phyloP scores from a whole-genome alignment of 2,888 invertebrate genomes.

The Cheilosia variabilis region DNA sequence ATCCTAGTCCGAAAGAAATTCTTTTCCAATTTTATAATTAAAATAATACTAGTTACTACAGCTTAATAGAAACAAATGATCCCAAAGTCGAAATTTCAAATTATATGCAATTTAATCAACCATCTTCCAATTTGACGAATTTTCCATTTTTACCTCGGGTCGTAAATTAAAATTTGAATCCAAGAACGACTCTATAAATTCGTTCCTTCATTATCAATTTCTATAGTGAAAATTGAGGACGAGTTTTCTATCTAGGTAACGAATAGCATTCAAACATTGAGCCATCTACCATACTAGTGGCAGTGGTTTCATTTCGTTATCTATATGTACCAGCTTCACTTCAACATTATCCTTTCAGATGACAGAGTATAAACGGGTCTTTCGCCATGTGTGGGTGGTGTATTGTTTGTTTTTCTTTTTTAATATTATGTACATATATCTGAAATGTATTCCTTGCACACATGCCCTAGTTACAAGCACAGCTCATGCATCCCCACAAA shows the following conservation, averaged over 20 bases:
- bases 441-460: slow-evolving; percentile 60
- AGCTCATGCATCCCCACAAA: slow-evolving; percentile 33
- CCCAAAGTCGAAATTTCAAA: neutral
- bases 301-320: slow-evolving; percentile 42
- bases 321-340: slow-evolving; percentile 46
- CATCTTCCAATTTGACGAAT: slow-evolving; percentile 24
- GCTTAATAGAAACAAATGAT: neutral
- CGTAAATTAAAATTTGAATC: slow-evolving; percentile 47
- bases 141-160: neutral
- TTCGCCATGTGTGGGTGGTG: slow-evolving; percentile 40
- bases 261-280: slow-evolving; percentile 31
- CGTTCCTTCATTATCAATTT: slow-evolving; percentile 41
- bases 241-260: slow-evolving; percentile 25
- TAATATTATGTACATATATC: slow-evolving; percentile 8
- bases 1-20: too few species aligned
- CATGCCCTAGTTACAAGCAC: slow-evolving; percentile 65
- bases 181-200: slow-evolving; percentile 27
- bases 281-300: slow-evolving; percentile 15
- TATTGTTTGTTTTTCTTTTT: slow-evolving; percentile 48
- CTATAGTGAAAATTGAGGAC: neutral
- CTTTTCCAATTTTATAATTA: too few species aligned
- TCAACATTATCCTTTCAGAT: slow-evolving; percentile 64
- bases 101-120: slow-evolving; percentile 28
- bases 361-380: slow-evolving; percentile 64
- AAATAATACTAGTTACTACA: neutral